Evolutionary conservation across 1,140 invertebrate species (phyloP), one percentile per base, ranked within the genome.

Genomic region (Lepidotrigona ventralis): DNA sequence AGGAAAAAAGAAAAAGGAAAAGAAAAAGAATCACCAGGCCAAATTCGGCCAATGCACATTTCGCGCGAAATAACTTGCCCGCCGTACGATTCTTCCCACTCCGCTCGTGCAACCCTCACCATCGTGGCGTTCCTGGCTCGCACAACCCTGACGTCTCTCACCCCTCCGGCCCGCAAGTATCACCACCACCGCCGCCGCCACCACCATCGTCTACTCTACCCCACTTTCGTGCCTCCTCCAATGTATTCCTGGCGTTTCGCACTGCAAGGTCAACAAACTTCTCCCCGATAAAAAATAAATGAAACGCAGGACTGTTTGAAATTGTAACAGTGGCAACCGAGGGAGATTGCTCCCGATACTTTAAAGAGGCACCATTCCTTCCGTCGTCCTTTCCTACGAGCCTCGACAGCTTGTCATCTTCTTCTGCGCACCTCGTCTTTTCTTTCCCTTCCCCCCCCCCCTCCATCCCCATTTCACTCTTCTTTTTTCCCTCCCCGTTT

Each of bases 221-320:
- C 85, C 85, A 89, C 88, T 89, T 89, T 89, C 83, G 80, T 87
- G 83, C 88, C 86, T 87, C 88, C 83, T 83, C 88, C 85, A 87
- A 87, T 90, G 88, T 90, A 90, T 89, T 90, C 89, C 89, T 90
- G 88, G 89, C 89, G 89, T 90, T 90, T 90, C 88, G 88, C 89
- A 84, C 89, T 90, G 89, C 89, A 90, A 90, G 89, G 89, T 90
- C 89, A 90, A 90, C 89, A 90, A 90, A 90, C 89, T 90, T 90
- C 88, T 87, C 86, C 77, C 87, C 88, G 89, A 90, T 90, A 90
- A 90, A 90, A 90, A 90, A 90, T 86, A 90, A 90, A 90, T 90
- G 88, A 90, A 89, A 87, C 81, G 74, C 85, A 88, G 88, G 87
- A 88, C 89, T 90, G 88, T 88, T 90, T 89, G 89, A 90, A 90